Conservation (phyloP, 2,888 invertebrate species). For the Atrina japonica region DNA sequence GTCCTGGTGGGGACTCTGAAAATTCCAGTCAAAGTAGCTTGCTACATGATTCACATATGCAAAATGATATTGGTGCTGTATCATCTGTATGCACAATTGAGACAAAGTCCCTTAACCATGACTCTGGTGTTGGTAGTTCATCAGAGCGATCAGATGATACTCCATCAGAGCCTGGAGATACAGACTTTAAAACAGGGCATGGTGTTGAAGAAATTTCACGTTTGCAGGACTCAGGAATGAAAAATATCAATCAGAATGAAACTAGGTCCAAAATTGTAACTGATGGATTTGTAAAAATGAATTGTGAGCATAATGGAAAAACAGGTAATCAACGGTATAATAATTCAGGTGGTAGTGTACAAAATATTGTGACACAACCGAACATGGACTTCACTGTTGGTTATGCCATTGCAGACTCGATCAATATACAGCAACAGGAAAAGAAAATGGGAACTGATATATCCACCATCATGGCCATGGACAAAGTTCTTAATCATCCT, state of each 20-base stretch:
- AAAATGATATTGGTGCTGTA: constrained; percentile 57
- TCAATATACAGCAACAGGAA: constrained; percentile 27
- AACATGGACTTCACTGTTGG: constrained; percentile 64
- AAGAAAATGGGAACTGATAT: constrained; percentile 31
- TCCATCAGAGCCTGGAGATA: constrained; percentile 73
- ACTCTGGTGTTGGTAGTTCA: constrained; percentile 75
- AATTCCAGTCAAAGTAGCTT: constrained; percentile 69
- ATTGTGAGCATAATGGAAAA: constrained; percentile 5
- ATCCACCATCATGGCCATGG: constrained; percentile 30
- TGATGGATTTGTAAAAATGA: constrained; percentile 15
- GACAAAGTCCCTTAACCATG: constrained; percentile 70
- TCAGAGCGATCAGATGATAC: constrained; percentile 75
- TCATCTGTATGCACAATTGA: constrained; percentile 60
- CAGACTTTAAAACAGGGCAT: constrained; percentile 60
- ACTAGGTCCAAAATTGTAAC: constrained; percentile 12
- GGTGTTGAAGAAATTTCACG: constrained; percentile 42
- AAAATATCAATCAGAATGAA: constrained; percentile 24
- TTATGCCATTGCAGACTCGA: constrained; percentile 54
- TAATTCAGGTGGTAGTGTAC: constrained; percentile 9
- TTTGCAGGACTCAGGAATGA: not conserved
- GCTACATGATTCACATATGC: constrained; percentile 57
- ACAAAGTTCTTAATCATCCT: constrained; percentile 37
- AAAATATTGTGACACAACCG: constrained; percentile 20
- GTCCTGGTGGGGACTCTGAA: constrained; percentile 66
- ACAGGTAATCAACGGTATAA: not conserved